Base-by-base conservation (phyloP, 1,140 invertebrate genomes). In the Phenacoccus solenopsis region DNA sequence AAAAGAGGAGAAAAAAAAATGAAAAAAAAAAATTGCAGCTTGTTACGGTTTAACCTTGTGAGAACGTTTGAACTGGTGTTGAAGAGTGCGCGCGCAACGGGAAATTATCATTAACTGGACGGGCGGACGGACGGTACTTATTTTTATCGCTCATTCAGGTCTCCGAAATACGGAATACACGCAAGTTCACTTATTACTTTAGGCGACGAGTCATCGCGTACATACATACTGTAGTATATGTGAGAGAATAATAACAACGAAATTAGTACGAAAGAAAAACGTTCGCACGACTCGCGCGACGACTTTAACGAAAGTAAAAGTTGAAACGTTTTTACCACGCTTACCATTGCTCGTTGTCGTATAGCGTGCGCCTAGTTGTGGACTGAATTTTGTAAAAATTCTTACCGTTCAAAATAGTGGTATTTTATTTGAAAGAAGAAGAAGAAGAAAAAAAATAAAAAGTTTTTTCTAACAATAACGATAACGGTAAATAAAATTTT, bases 101-200 rank as follows among this genome's bases (percentile, higher is more conserved):
- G 59, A 64, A 64, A 24, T 64, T 64, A 64, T 64, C 59, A 64
- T 20, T 22, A 16, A 27, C 20, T 64, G 59, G 59, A 64, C n/a
- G n/a, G n/a, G n/a, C n/a, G n/a, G n/a, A n/a, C n/a, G n/a, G n/a
- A n/a, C 25, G 21, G 10, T 25, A 64, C 59, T 64, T 64, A 27
- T 64, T 27, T 22, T 64, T 64, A 64, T 64, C 59, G 59, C 59
- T 64, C 59, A 64, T 64, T 64, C 25, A 64, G 25, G 59, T 64
- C 59, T 64, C 59, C 59, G 1, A 25, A 64, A 64, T 64, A 64
- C 21, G 20, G 7, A n/a, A 16, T 59, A 59, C 59, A 64, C 59
- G 16, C 22, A 25, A 64, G 59, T 64, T 64, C 3, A 24, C 59
- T 64, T 27, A 64, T 25, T 64, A 27, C 25, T 64, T 5, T 24